Conservation (phyloP, 1,140 invertebrate genomes). For the Drosophila lacteicornis region DNA sequence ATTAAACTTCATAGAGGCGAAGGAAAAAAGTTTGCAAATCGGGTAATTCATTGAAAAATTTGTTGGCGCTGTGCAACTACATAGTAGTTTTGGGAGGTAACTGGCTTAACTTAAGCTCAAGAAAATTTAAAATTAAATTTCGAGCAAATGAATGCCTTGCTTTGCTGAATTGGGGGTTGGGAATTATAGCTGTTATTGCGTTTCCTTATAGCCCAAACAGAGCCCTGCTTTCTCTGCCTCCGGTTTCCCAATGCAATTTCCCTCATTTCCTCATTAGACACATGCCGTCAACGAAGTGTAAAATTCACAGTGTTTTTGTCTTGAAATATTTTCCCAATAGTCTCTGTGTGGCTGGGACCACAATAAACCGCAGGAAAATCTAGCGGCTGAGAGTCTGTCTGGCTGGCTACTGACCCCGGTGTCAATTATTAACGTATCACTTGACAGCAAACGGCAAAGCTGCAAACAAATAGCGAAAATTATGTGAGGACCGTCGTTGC, state of each 20-base stretch:
- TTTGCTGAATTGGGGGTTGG: background rate
- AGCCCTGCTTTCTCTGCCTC: background rate
- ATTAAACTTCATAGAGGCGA: conserved; percentile 15
- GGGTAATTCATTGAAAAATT: conserved; percentile 24
- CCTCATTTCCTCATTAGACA: conserved; percentile 51
- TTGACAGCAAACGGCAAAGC: conserved; percentile 74
- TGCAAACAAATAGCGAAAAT: conserved; percentile 81
- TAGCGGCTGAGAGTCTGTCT: conserved; percentile 19
- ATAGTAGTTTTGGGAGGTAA: no score
- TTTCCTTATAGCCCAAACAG: background rate
- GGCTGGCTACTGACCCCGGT: conserved; percentile 73
- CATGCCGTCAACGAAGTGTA: conserved; percentile 63
- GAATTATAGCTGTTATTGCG: background rate
- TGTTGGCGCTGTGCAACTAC: background rate
- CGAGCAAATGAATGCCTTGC: background rate
- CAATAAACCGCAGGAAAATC: conserved; percentile 66
- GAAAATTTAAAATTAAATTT: conserved; percentile 1
- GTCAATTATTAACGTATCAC: conserved; percentile 85
- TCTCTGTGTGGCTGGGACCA: conserved; percentile 49
- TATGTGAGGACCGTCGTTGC: conserved; percentile 53
- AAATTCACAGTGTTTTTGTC: conserved; percentile 72
- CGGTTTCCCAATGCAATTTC: conserved; percentile 1
- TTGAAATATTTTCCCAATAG: conserved; percentile 42
- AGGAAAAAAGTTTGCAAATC: conserved; percentile 8
- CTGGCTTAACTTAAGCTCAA: background rate